Percentiles rank a stretch among this genome's conserved stretches.
Evolutionary conservation across 2,797 vertebrate genomes (phyloP).

Genomic region (Pipistrellus kuhlii): DNA sequence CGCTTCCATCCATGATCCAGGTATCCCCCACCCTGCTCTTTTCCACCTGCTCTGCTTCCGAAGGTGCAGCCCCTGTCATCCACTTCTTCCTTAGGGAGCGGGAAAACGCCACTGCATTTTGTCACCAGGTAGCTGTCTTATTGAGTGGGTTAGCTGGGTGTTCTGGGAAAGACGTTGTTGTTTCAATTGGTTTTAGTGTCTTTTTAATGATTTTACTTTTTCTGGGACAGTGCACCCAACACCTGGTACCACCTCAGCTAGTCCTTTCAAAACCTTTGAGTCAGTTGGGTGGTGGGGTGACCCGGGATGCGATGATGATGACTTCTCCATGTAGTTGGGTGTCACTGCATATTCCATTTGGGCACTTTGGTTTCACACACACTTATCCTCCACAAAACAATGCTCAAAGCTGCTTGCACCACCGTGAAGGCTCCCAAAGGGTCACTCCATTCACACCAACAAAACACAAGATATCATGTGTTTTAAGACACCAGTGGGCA

Average conservation of each 20-base stretch:
- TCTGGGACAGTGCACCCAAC: neutral
- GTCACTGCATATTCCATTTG: neutral
- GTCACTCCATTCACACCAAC: neutral
- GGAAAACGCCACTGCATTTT: neutral
- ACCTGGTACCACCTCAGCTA: neutral
- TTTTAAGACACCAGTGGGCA: neutral
- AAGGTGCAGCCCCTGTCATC: neutral
- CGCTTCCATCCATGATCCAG: neutral
- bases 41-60: neutral
- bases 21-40: neutral
- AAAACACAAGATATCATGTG: neutral
- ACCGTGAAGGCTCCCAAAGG: neutral
- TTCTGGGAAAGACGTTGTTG: neutral
- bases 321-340: neutral
- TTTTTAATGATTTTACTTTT: constrained; percentile 22
- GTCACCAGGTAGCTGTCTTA: neutral
- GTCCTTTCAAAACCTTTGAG: neutral
- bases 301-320: neutral
- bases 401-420: neutral
- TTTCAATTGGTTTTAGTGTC: neutral
- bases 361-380: neutral
- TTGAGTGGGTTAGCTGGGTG: neutral
- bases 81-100: neutral
- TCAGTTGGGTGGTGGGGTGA: neutral
- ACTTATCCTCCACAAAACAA: neutral